These are phyloP conservation scores for Uria aalge DNA, from an alignment of 2,113 vertebrate genomes.

Conservation along the genomic window DNA sequence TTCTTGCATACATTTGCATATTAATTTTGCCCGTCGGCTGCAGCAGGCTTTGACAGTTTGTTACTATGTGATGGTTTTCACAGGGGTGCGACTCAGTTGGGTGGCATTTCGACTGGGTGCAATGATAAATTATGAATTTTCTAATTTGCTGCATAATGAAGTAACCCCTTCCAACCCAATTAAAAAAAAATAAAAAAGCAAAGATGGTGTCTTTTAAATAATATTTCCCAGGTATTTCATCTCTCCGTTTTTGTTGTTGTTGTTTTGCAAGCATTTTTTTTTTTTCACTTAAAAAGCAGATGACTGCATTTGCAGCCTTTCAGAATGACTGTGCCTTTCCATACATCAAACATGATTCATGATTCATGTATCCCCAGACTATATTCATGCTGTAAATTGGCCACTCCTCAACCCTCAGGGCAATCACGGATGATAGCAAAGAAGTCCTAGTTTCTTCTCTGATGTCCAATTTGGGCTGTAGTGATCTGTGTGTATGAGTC, in stretches of 20 bases:
- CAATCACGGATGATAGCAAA: conserved; percentile 53
- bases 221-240: conserved; percentile 54
- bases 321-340: conserved; percentile 44
- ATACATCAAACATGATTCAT: conserved; percentile 45
- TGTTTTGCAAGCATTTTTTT: conserved; percentile 32
- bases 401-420: conserved; percentile 45
- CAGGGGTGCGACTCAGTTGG: conserved; percentile 94
- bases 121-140: conserved; percentile 99
- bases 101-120: conserved; percentile 98
- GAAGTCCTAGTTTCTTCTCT: conserved; percentile 33
- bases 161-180: conserved; percentile 92
- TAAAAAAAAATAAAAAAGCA: conserved; percentile 65
- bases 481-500: conserved; percentile 44
- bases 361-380: conserved; percentile 43
- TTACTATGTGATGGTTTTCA: conserved; percentile 92
- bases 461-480: conserved; percentile 48
- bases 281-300: conserved; percentile 42
- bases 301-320: conserved; percentile 61
- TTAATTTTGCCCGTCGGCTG: conserved; percentile 99
- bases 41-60: conserved; percentile 96
- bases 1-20: conserved; percentile 99
- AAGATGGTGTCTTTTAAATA: conserved; percentile 53
- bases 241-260: conserved; percentile 42
- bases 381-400: conserved; percentile 45
- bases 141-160: conserved; percentile 98